Evolutionary conservation across 2,113 vertebrate genomes (phyloP).

Genomic region (Oreochromis aureus): DNA sequence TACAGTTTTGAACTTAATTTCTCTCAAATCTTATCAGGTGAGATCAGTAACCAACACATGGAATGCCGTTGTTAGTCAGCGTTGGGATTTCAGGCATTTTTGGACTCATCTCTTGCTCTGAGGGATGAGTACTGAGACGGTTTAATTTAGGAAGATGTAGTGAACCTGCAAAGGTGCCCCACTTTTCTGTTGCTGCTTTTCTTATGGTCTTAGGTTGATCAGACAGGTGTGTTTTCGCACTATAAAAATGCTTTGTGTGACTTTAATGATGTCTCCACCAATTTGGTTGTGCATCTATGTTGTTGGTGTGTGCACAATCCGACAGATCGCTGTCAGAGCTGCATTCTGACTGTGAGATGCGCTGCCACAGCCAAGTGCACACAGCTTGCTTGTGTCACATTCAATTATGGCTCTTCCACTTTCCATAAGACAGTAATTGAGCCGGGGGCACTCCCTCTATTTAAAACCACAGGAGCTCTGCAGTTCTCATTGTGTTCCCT

Average conservation of each 20-base stretch:
- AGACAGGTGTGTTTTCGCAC: slow-evolving; percentile 4
- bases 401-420: slow-evolving; percentile 55
- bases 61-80: background rate
- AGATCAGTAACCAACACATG: background rate
- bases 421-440: slow-evolving; percentile 56
- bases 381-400: slow-evolving; percentile 64
- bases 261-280: slow-evolving; percentile 29
- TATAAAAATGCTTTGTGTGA: background rate
- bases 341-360: slow-evolving; percentile 30
- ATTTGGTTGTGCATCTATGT: slow-evolving; percentile 14
- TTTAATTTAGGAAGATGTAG: background rate
- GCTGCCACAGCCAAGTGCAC: slow-evolving; percentile 51
- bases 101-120: background rate
- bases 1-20: background rate
- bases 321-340: slow-evolving; percentile 45
- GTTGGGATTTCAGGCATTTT: background rate
- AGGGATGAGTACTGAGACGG: background rate
- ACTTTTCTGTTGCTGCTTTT: background rate
- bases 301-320: slow-evolving; percentile 22
- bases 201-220: background rate
- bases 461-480: slow-evolving; percentile 59
- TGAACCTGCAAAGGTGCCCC: background rate
- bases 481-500: slow-evolving; percentile 40
- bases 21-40: background rate
- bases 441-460: slow-evolving; percentile 62